Conservation (phyloP, 2,113 vertebrate genomes). For the Ardeotis arabs region DNA sequence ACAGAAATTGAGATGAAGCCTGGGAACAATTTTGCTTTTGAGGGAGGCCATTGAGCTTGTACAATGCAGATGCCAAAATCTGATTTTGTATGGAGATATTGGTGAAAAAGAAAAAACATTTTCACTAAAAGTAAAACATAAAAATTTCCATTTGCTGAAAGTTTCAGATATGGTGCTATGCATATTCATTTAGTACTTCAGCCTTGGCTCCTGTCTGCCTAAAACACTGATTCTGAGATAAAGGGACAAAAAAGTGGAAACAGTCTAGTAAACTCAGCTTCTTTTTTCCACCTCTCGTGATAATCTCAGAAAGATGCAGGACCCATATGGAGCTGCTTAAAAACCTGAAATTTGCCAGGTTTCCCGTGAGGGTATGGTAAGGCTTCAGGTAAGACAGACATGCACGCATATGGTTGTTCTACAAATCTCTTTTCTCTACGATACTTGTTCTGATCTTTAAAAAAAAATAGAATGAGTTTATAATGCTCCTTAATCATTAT, state of each 20-base stretch:
- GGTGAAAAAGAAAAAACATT: not conserved
- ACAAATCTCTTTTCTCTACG: not conserved
- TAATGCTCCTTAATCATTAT: too few relatives aligned
- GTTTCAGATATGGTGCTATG: not conserved
- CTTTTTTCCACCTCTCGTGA: not conserved
- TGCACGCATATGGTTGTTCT: not conserved
- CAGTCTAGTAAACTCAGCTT: not conserved
- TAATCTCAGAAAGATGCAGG: not conserved
- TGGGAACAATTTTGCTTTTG: not conserved
- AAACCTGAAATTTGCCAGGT: not conserved
- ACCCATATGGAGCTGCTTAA: not conserved
- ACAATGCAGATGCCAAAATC: not conserved
- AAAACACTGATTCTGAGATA: not conserved
- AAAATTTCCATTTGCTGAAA: not conserved
- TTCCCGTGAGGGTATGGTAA: not conserved
- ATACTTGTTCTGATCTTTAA: not conserved
- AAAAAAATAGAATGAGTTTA: not conserved
- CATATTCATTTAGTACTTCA: not conserved
- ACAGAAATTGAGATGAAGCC: not conserved
- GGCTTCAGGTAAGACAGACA: not conserved
- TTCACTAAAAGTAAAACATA: not conserved
- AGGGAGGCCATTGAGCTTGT: not conserved
- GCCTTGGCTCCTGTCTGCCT: not conserved
- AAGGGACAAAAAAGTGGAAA: not conserved
- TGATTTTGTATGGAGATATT: not conserved